A percentile compares a stretch with the other conserved stretches of the same genome.
Conservation (phyloP, 2,797 vertebrate genomes). For the Sylvilagus floridanus region DNA sequence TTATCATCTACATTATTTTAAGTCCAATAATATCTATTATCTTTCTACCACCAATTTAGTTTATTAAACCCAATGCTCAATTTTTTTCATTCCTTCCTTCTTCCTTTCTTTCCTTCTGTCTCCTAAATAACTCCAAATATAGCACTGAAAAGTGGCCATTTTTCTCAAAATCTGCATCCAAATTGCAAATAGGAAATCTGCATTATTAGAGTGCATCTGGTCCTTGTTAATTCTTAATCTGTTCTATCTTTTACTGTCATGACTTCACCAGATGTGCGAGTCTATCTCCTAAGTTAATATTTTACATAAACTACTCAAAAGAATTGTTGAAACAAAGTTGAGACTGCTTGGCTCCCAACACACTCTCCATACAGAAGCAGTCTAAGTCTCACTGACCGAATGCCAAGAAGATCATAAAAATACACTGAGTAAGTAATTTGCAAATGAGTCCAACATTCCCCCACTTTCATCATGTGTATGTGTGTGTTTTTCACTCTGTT, state of each 20-base stretch:
- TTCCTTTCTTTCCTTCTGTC: not conserved
- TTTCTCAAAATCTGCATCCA: conserved; percentile 61
- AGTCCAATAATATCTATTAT: not conserved
- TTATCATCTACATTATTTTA: not conserved
- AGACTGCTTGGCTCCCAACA: conserved; percentile 39
- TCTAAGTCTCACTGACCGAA: conserved; percentile 37
- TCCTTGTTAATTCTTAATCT: conserved; percentile 70
- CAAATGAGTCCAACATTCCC: not conserved
- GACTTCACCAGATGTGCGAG: conserved; percentile 63
- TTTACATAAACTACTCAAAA: conserved; percentile 57
- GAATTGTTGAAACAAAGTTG: conserved; percentile 51
- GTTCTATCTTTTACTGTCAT: conserved; percentile 61
- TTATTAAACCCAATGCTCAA: too few species aligned
- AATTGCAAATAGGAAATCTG: conserved; percentile 52
- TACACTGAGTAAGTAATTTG: conserved; percentile 9
- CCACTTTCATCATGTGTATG: not conserved
- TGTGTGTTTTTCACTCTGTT: not conserved
- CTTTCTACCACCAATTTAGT: not conserved
- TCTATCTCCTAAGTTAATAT: conserved; percentile 62
- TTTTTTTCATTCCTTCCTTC: not conserved
- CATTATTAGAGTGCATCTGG: conserved; percentile 57
- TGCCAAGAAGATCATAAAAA: conserved; percentile 65
- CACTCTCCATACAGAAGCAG: conserved; percentile 32
- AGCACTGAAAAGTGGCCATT: conserved; percentile 11
- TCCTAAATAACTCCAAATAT: conserved; percentile 42